Evolutionary conservation across 2,888 invertebrate genomes (phyloP).

Genomic region (Drosophila nr. perissopoda): DNA sequence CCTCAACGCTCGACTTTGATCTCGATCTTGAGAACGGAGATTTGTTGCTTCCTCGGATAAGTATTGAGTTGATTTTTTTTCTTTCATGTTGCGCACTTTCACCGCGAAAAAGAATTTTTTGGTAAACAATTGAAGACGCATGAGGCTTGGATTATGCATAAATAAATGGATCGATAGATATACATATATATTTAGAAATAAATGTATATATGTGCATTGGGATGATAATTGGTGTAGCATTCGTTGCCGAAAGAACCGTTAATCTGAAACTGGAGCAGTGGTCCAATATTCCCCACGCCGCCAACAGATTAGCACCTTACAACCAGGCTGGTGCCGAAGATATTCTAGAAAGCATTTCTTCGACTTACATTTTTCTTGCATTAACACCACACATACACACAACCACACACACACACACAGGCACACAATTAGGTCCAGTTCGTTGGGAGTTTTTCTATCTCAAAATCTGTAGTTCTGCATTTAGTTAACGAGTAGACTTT

Average conservation of each 20-base stretch:
- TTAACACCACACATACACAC: slow-evolving; percentile 63
- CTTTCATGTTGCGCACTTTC: slow-evolving; percentile 66
- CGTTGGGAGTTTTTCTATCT: slow-evolving; percentile 57
- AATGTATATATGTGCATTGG: slow-evolving; percentile 10
- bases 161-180: slow-evolving; percentile 53
- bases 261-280: slow-evolving; percentile 71
- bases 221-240: slow-evolving; percentile 69
- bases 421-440: background rate
- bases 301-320: slow-evolving; percentile 69
- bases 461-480: slow-evolving; percentile 23
- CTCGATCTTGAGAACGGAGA: slow-evolving; percentile 2
- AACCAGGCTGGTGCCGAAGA: slow-evolving; percentile 40
- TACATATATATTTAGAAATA: slow-evolving; percentile 1
- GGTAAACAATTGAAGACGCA: slow-evolving; percentile 54
- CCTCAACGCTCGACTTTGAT: slow-evolving; percentile 19
- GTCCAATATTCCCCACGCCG: slow-evolving; percentile 61
- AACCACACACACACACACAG: slow-evolving; percentile 1
- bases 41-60: background rate
- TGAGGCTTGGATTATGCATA: slow-evolving; percentile 52
- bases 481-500: slow-evolving; percentile 56
- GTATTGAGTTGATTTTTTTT: background rate
- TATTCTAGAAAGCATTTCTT: slow-evolving; percentile 68
- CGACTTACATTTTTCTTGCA: slow-evolving; percentile 53
- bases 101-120: slow-evolving; percentile 68
- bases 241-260: slow-evolving; percentile 69